A percentile compares a stretch with the other conserved stretches of the same genome.
Conservation (phyloP, 2,888 invertebrate genomes). For the Neuroscelio doddi region DNA sequence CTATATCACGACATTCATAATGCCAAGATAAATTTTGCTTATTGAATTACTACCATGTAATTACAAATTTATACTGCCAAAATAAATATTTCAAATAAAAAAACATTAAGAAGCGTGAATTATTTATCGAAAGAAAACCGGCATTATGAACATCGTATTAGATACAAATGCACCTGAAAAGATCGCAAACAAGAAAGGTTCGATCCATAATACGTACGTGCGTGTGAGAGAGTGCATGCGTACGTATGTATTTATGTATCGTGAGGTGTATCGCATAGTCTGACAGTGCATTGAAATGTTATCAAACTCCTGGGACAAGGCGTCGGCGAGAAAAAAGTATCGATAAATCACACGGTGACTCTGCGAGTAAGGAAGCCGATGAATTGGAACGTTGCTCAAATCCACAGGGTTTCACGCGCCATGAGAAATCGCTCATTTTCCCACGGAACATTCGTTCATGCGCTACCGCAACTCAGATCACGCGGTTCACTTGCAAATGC, state of each 20-base stretch:
- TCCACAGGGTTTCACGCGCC: conserved; percentile 45
- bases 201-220: conserved; percentile 1
- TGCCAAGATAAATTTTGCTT: too few species aligned
- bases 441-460: conserved; percentile 48
- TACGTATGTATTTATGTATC: conserved; percentile 6
- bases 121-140: too few species aligned
- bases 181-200: conserved; percentile 6
- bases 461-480: conserved; percentile 33
- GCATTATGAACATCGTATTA: background rate
- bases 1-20: too few species aligned
- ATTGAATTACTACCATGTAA: too few species aligned
- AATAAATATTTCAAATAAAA: too few species aligned
- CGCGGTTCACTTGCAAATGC: conserved; percentile 28
- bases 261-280: background rate
- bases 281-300: conserved; percentile 23
- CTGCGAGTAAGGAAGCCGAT: conserved; percentile 48
- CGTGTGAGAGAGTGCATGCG: too few species aligned
- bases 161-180: conserved; percentile 3
- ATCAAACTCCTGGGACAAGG: conserved; percentile 21
- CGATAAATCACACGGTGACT: conserved; percentile 50
- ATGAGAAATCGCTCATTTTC: conserved; percentile 49
- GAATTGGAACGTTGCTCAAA: conserved; percentile 51
- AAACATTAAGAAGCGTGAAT: too few species aligned
- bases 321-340: conserved; percentile 44
- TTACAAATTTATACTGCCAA: too few species aligned